These are phyloP conservation scores for Watsonalla cultraria DNA, from an alignment of 2,888 invertebrate genomes.

Conservation along the genomic window DNA sequence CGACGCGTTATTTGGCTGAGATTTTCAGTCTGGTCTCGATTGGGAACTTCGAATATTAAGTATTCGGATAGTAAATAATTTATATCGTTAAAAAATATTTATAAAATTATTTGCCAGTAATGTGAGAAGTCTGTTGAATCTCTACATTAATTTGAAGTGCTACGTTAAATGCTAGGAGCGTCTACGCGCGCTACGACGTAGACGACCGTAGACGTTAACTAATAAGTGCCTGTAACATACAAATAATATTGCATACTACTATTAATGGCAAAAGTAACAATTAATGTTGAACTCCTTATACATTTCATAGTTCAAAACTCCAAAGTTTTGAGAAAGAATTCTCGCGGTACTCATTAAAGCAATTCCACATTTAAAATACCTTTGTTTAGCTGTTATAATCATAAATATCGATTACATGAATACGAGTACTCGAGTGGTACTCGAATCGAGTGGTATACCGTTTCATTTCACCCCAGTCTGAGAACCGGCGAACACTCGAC, in stretches of 20 bases:
- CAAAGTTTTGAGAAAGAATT: background rate
- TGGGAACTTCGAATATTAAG: no score
- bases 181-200: conserved; percentile 1
- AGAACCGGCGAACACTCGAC: conserved; percentile 4
- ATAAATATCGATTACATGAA: conserved; percentile 61
- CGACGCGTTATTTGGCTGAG: no score
- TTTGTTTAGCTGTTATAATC: conserved; percentile 18
- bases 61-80: no score
- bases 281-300: no score
- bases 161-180: background rate
- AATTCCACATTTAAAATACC: conserved; percentile 4
- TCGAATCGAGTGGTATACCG: conserved; percentile 33
- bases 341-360: conserved; percentile 3
- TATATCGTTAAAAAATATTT: no score
- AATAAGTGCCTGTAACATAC: no score
- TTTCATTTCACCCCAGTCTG: conserved; percentile 14
- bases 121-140: no score
- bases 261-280: no score
- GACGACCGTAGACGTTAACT: background rate
- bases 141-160: no score
- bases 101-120: no score
- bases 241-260: no score
- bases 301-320: background rate
- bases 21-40: no score
- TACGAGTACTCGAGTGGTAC: conserved; percentile 27